These are phyloP conservation scores for Lithophane socia DNA, from an alignment of 2,888 invertebrate genomes.

Conservation along the genomic window DNA sequence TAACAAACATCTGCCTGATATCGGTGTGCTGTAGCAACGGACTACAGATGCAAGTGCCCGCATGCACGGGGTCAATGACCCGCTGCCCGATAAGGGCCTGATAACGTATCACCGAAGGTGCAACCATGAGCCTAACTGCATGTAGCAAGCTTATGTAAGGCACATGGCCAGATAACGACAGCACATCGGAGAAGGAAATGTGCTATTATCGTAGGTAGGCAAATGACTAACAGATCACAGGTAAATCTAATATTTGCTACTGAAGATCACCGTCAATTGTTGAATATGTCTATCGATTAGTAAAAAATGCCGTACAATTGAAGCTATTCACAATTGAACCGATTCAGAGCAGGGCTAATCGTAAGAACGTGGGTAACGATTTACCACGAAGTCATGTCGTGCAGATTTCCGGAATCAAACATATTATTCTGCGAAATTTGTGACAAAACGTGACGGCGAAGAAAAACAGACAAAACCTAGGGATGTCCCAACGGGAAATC, in stretches of 20 bases:
- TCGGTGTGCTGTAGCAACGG: conserved; percentile 7
- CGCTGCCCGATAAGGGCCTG: conserved; percentile 61
- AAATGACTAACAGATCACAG: background rate
- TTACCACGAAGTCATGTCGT: conserved; percentile 16
- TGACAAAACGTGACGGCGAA: conserved; percentile 28
- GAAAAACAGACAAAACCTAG: conserved; percentile 11
- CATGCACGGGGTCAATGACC: conserved; percentile 58
- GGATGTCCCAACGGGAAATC: conserved; percentile 12
- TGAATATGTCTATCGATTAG: background rate
- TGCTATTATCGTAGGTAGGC: conserved; percentile 2
- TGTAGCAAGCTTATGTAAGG: conserved; percentile 46
- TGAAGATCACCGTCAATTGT: background rate
- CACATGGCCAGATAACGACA: conserved; percentile 48
- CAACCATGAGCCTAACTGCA: conserved; percentile 51
- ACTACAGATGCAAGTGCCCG: conserved; percentile 57
- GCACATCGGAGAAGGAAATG: conserved; percentile 17
- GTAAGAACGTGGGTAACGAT: conserved; percentile 21
- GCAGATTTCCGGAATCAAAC: conserved; percentile 31
- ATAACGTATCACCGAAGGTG: conserved; percentile 64
- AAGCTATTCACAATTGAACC: conserved; percentile 2
- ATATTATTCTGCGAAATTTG: conserved; percentile 23
- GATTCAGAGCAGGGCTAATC: conserved; percentile 24
- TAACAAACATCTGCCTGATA: conserved; percentile 39
- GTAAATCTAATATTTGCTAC: background rate
- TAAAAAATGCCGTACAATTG: conserved; percentile 6